Base-by-base conservation (phyloP, 2,888 invertebrate genomes). In the Xanthorhoe spadicearia region DNA sequence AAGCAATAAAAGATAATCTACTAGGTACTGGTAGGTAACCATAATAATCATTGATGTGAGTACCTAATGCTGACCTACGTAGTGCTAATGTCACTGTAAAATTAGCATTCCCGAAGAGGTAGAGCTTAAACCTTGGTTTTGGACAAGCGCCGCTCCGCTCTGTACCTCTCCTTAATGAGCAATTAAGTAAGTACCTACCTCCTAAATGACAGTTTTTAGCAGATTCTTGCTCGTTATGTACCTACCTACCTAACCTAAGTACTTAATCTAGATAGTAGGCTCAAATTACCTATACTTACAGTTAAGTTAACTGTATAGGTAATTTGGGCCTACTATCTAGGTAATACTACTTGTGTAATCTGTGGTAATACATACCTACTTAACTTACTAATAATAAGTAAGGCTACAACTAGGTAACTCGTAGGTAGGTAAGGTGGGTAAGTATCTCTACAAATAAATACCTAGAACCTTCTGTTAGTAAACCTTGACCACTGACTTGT, bases 41-140 rank as follows among this genome's bases (percentile, higher is more conserved):
- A 13, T 9, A 10, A 13, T 43, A 43, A 43, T 43, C 3, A 13
- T 43, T 75, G 23, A 23, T 4, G 77, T 19, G 32, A 7, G 32
- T 32, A 32, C 7, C 32, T 32, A 17, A 76, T 78, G 77, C 57
- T 74, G 74, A 76, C 77, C 74, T 78, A 79, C 77, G 79, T 81
- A 78, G 73, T 74, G 75, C 74, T 64, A 71, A 70, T 68, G 57
- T 61, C 60, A 23, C 53, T 43, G 60, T 32, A 61, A 55, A 64
- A 48, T 32, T 53, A 46, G 43, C 46, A 50, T 13, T 57, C 49
- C 6, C 17, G 46, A 38, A 67, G 48, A 60, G 46, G 53, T 55
- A 49, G 32, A 56, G 7, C 5, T 58, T 71, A 60, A 64, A 49
- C 58, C 58, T 51, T 59, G 58, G n/a, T 49, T 43, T 43, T 43